phyloP scores from a whole-genome alignment of 2,113 vertebrate species.

The Channa maculata region DNA sequence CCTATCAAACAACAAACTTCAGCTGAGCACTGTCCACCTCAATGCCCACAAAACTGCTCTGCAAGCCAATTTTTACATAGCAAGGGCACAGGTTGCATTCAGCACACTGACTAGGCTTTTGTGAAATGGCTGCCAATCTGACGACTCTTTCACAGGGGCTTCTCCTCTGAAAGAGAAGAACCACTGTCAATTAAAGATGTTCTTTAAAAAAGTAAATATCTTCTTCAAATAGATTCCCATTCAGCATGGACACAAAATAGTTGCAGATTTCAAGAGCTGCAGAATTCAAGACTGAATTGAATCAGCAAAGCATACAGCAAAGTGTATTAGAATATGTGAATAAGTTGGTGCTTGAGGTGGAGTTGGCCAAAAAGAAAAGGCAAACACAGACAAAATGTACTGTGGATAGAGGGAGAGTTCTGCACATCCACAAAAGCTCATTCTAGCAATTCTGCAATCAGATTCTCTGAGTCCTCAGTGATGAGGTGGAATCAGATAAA shows the following conservation, averaged over 20 bases:
- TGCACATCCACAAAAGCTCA: slow-evolving; percentile 48
- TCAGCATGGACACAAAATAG: slow-evolving; percentile 24
- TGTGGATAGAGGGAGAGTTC: slow-evolving; percentile 2
- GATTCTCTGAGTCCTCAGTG: slow-evolving; percentile 38
- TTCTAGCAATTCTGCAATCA: slow-evolving; percentile 40
- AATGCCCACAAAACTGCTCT: slow-evolving; percentile 29
- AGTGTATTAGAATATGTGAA: slow-evolving; percentile 40
- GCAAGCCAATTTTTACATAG: slow-evolving; percentile 37
- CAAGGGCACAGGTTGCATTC: slow-evolving; percentile 25
- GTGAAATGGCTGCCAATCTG: slow-evolving; percentile 2
- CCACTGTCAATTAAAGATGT: slow-evolving; percentile 49
- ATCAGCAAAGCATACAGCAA: slow-evolving; percentile 29
- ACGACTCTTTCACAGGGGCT: slow-evolving; percentile 37
- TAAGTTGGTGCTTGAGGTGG: slow-evolving; percentile 11
- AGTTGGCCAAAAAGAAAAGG: slow-evolving; percentile 35
- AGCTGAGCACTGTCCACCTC: slow-evolving; percentile 12
- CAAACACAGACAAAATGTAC: slow-evolving; percentile 21
- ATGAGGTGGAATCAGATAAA: slow-evolving; percentile 60
- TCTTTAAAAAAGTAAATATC: slow-evolving; percentile 17
- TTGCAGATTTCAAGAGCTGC: background rate
- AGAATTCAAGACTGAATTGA: slow-evolving; percentile 32
- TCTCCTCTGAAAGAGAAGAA: slow-evolving; percentile 38
- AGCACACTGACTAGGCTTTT: slow-evolving; percentile 14
- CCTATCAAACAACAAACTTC: slow-evolving; percentile 25
- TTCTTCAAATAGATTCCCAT: slow-evolving; percentile 36